Conservation (phyloP, 2,797 vertebrate genomes). For the Halcyon chelicuti region DNA sequence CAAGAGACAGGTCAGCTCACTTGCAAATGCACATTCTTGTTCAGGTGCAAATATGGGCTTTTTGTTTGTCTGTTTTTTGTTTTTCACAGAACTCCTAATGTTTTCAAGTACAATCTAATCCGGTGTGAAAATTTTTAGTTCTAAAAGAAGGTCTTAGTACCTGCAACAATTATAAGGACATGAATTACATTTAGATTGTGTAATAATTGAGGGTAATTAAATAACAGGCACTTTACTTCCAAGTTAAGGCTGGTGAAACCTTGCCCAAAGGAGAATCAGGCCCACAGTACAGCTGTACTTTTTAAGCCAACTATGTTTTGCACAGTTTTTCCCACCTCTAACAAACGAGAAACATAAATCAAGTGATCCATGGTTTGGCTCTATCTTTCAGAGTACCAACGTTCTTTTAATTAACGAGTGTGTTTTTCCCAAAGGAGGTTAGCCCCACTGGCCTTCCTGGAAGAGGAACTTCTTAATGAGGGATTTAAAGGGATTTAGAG, state of each 20-base stretch:
- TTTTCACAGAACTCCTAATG: not conserved
- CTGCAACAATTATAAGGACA: not conserved
- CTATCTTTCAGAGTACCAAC: not conserved
- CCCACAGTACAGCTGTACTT: not conserved
- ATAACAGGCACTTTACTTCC: not conserved
- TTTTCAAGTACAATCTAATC: not conserved
- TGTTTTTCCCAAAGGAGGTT: not conserved
- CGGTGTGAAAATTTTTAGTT: not conserved
- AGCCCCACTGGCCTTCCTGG: not conserved
- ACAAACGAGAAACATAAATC: not conserved
- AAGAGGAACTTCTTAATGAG: conserved; percentile 8
- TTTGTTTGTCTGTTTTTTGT: not conserved
- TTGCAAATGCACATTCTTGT: not conserved
- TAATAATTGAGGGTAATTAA: not conserved
- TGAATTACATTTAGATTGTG: not conserved
- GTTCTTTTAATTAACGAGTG: conserved; percentile 29
- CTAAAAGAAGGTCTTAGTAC: not conserved
- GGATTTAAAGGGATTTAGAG: not conserved
- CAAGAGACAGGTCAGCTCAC: not conserved
- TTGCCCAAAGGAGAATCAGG: not conserved
- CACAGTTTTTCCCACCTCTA: not conserved
- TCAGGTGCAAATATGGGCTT: not conserved
- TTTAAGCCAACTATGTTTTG: not conserved
- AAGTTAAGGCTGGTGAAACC: not conserved
- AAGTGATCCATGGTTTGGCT: not conserved